Conservation (phyloP, 2,797 vertebrate genomes). For the Brachymystax lenok region DNA sequence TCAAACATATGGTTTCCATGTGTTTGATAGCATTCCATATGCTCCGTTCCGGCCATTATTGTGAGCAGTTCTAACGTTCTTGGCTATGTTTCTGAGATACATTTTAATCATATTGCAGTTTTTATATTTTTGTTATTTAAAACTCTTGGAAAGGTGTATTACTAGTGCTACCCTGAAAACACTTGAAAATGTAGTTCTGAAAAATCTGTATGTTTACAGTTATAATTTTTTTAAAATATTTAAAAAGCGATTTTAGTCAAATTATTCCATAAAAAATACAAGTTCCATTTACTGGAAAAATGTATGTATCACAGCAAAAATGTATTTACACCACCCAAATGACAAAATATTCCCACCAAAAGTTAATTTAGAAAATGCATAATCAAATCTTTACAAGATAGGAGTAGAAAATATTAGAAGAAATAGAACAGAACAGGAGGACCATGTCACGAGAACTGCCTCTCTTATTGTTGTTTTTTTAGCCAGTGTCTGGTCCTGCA, state of each 20-base stretch:
- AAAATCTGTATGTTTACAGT: background rate
- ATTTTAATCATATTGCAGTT: background rate
- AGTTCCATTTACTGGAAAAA: background rate
- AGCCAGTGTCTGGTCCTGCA: background rate
- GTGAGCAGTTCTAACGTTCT: too few relatives aligned
- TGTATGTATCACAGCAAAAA: background rate
- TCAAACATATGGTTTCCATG: too few relatives aligned
- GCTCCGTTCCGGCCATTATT: too few relatives aligned
- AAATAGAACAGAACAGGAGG: conserved; percentile 20
- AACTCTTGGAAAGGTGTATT: background rate
- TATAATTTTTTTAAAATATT: background rate
- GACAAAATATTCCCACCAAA: background rate
- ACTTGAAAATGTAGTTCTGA: background rate
- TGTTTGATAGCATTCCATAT: too few relatives aligned
- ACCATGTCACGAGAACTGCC: conserved; percentile 48
- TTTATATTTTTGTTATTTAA: background rate
- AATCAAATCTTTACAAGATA: conserved; percentile 1
- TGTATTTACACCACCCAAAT: background rate
- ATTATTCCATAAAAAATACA: background rate
- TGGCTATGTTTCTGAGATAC: background rate
- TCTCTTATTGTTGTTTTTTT: conserved; percentile 18
- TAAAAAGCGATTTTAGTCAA: background rate
- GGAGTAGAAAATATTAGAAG: conserved; percentile 14
- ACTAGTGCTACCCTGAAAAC: background rate
- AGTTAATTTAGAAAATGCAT: background rate